A percentile compares a stretch with the other conserved stretches of the same genome.
These are phyloP conservation scores for Temnothorax longispinosus DNA, from an alignment of 1,140 invertebrate species.

Conservation along the genomic window DNA sequence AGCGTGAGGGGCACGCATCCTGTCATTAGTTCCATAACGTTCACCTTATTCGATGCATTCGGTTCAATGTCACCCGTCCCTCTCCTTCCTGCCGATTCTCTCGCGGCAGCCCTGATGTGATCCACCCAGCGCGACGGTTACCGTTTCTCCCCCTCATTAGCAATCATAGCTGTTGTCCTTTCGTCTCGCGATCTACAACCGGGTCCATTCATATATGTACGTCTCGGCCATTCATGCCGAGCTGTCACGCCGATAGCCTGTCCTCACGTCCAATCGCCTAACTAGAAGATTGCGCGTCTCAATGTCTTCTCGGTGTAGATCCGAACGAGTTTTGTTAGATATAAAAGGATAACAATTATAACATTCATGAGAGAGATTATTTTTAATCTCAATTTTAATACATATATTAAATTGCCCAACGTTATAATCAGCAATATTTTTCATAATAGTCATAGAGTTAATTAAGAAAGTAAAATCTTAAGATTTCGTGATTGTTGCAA, in stretches of 20 bases:
- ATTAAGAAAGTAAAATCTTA: background rate
- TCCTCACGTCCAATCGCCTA: slow-evolving; percentile 72
- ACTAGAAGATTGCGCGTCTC: slow-evolving; percentile 77
- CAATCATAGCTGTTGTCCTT: slow-evolving; percentile 66
- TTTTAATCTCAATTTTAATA: background rate
- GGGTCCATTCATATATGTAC: slow-evolving; percentile 69
- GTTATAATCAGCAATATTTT: background rate
- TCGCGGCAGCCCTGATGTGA: slow-evolving; percentile 14
- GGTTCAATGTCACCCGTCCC: slow-evolving; percentile 84
- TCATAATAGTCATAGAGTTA: slow-evolving; percentile 6
- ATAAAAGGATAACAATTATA: background rate
- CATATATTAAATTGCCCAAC: background rate
- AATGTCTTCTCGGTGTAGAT: background rate
- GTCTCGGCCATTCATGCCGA: slow-evolving; percentile 75
- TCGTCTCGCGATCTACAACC: slow-evolving; percentile 70
- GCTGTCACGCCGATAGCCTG: slow-evolving; percentile 60
- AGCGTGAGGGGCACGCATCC: slow-evolving; percentile 78
- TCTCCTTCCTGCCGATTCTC: slow-evolving; percentile 73
- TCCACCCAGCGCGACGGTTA: slow-evolving; percentile 7
- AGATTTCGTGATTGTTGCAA: background rate
- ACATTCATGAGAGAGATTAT: background rate
- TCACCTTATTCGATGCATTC: slow-evolving; percentile 82
- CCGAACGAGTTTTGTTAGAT: slow-evolving; percentile 6
- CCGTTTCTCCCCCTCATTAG: slow-evolving; percentile 57
- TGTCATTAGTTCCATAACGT: slow-evolving; percentile 82